Evolutionary conservation across 2,888 invertebrate genomes (phyloP).

Genomic region (Blomia tropicalis): DNA sequence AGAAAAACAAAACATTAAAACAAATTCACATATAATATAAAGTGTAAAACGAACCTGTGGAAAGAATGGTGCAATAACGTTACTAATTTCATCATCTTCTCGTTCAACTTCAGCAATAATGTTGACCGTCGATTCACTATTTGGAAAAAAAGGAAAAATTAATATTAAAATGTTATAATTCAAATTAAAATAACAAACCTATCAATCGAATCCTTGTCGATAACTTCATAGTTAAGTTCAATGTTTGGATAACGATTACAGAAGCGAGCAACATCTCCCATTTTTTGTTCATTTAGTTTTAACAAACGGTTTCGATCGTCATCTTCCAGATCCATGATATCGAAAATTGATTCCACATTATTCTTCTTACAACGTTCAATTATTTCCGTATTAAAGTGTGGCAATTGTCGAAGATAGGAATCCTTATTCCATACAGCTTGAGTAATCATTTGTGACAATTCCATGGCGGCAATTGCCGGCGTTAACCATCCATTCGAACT

Average conservation of each 20-base stretch:
- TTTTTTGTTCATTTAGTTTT: conserved; percentile 55
- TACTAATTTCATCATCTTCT: conserved; percentile 89
- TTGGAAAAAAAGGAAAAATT: conserved; percentile 19
- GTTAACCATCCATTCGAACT: conserved; percentile 94
- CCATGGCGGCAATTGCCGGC: conserved; percentile 98
- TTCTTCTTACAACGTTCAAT: conserved; percentile 80
- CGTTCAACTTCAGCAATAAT: conserved; percentile 80
- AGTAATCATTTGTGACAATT: conserved; percentile 97
- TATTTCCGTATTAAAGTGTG: conserved; percentile 75
- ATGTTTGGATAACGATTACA: conserved; percentile 79
- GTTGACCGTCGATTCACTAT: conserved; percentile 66
- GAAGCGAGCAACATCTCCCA: conserved; percentile 95
- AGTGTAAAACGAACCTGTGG: conserved; percentile 52
- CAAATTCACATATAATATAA: conserved; percentile 26
- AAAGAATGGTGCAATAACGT: conserved; percentile 94
- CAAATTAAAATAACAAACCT: conserved; percentile 32
- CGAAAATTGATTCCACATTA: conserved; percentile 78
- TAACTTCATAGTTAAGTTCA: conserved; percentile 78
- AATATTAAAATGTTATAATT: neutral
- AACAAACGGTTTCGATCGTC: conserved; percentile 58
- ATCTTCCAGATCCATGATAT: conserved; percentile 88
- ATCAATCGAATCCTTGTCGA: conserved; percentile 55
- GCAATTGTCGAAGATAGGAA: conserved; percentile 86
- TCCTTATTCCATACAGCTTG: conserved; percentile 99
- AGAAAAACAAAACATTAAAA: conserved; percentile 23